Evolutionary conservation across 1,140 invertebrate genomes (phyloP), one percentile per base, ranked within the genome.

Genomic region (Kradibia gibbosae): DNA sequence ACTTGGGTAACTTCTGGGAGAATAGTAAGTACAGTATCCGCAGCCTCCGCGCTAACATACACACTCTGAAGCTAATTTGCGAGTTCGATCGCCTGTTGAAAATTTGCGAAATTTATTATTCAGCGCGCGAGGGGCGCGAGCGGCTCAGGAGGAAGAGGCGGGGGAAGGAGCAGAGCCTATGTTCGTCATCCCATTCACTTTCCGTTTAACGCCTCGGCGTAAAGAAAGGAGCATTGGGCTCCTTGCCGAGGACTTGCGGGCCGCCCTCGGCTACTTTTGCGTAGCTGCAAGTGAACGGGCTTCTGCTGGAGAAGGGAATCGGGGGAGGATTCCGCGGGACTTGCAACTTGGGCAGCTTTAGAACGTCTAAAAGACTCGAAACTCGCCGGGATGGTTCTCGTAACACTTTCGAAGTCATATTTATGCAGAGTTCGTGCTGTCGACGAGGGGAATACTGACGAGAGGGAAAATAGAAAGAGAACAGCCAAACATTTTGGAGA

Each of bases 341-440:
- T 88, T 86, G 87, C 85, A 86, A 86, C 83, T 85, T 83, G 78
- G 78, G 81, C 80, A 82, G 76, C 82, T 82, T 77, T 74, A 75
- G 20, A 74, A 65, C 36, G 25, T 50, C 65, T 80, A 85, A 77
- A 50, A 62, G 83, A 87, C 84, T 87, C 85, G 86, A 86, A 85
- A 78, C 67, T 81, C 78, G 25, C 42, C 36, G 34, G 67, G 20
- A 78, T 20, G 34, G 67, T 73, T 80, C 62, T 75, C 70, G 57
- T 25, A 70, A 75, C 82, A 74, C 83, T 86, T 81, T 85, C 83
- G 80, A 83, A 86, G 86, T 82, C 78, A 86, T 88, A 87, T 86
- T 88, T 85, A 87, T 82, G 85, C 85, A 83, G 82, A 83, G 80
- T 65, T 82, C 73, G 83, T 80, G 73, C 57, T 22, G 73, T 45